Evolutionary conservation across 2,888 invertebrate genomes (phyloP).

Genomic region (Apodemia duryi): DNA sequence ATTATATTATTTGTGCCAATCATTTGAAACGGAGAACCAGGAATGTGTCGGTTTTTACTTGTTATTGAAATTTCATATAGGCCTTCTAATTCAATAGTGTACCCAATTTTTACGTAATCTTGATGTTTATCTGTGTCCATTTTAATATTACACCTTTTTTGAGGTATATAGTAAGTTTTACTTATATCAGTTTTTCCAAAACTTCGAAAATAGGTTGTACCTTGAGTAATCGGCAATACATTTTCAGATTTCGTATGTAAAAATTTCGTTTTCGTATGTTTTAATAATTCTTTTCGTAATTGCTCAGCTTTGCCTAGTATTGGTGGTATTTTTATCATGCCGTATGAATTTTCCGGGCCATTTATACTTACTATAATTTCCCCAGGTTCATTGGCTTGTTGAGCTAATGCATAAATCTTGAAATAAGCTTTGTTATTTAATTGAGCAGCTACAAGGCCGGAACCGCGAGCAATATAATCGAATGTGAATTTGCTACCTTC

Average conservation of each 20-base stretch:
- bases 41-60: slow-evolving; percentile 74
- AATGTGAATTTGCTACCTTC: slow-evolving; percentile 62
- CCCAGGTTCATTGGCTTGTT: slow-evolving; percentile 67
- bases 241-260: slow-evolving; percentile 43
- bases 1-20: slow-evolving; percentile 63
- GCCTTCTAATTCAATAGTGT: slow-evolving; percentile 71
- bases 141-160: slow-evolving; percentile 72
- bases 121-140: slow-evolving; percentile 65
- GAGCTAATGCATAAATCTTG: slow-evolving; percentile 78
- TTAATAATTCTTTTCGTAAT: slow-evolving; percentile 62
- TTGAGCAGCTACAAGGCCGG: slow-evolving; percentile 80
- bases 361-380: slow-evolving; percentile 69
- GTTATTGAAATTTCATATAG: slow-evolving; percentile 79
- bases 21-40: slow-evolving; percentile 80
- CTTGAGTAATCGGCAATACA: slow-evolving; percentile 64
- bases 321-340: slow-evolving; percentile 62
- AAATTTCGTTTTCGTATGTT: slow-evolving; percentile 15
- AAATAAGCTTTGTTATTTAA: slow-evolving; percentile 75
- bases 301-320: slow-evolving; percentile 69
- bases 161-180: slow-evolving; percentile 69
- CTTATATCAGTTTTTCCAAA: slow-evolving; percentile 69
- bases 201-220: slow-evolving; percentile 62
- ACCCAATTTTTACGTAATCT: slow-evolving; percentile 74
- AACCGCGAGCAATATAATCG: slow-evolving; percentile 80
- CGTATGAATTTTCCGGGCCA: slow-evolving; percentile 70